Evolutionary conservation across 2,797 vertebrate species (phyloP).

Genomic region (Typhlichthys subterraneus): DNA sequence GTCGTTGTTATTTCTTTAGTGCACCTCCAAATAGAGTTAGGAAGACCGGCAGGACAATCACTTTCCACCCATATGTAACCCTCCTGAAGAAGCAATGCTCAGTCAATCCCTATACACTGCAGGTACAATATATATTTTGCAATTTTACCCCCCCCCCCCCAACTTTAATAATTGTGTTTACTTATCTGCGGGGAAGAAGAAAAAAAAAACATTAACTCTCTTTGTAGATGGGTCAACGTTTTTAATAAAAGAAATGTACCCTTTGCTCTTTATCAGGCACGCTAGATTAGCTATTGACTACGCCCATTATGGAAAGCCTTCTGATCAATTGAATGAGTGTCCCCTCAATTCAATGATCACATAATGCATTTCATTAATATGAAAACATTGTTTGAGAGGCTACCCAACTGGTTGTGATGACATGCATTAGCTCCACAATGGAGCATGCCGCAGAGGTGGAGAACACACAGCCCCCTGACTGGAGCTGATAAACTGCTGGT

Average conservation of each 20-base stretch:
- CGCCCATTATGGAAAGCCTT: slow-evolving; percentile 66
- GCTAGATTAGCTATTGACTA: slow-evolving; percentile 75
- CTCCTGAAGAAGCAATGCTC: slow-evolving; percentile 34
- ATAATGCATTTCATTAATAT: slow-evolving; percentile 50
- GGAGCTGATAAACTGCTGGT: slow-evolving; percentile 52
- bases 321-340: slow-evolving; percentile 58
- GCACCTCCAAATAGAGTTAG: neutral
- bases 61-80: slow-evolving; percentile 28
- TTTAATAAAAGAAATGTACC: slow-evolving; percentile 30
- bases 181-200: slow-evolving; percentile 45
- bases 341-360: slow-evolving; percentile 61
- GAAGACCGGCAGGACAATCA: neutral
- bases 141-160: slow-evolving; percentile 15
- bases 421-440: slow-evolving; percentile 34
- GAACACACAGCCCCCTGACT: slow-evolving; percentile 53
- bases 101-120: slow-evolving; percentile 39
- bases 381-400: slow-evolving; percentile 16
- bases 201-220: slow-evolving; percentile 29
- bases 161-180: slow-evolving; percentile 58
- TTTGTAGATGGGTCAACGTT: slow-evolving; percentile 35
- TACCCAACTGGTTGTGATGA: slow-evolving; percentile 10
- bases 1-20: too few species aligned
- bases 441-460: slow-evolving; percentile 34
- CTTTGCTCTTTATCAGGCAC: slow-evolving; percentile 62
- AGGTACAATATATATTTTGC: slow-evolving; percentile 44